Base-by-base conservation (phyloP, 2,797 vertebrate genomes). In the Orestias chungarensis region DNA sequence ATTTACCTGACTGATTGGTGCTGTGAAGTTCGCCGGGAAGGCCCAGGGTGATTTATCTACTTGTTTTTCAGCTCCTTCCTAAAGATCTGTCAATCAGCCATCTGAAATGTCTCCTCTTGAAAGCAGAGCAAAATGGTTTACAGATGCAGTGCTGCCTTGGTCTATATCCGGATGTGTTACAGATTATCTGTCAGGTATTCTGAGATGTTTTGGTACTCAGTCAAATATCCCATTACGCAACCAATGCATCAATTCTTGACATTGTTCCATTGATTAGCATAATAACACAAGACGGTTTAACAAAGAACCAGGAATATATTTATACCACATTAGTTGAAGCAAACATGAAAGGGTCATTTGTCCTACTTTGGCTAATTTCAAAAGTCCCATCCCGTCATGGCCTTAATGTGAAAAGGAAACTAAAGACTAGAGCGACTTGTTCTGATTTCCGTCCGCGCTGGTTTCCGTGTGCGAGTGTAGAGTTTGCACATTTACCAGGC, bases 41-140 rank as follows among this genome's bases (percentile, higher is more conserved):
- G 61, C 82, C 72, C 67, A 66, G 64, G 72, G 83, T 89, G 87
- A 92, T 93, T 89, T 91, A 92, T 90, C 78, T 69, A 81, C 83
- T 83, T 88, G 85, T 89, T 92, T 87, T 91, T 86, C 87, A 91
- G 75, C 81, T 76, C 79, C 73, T 75, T 82, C 73, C 78, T 70
- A 74, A 71, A 42, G 49, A 71, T 75, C 84, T 82, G 86, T 90
- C 91, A 83, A 64, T 90, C 89, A 81, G 74, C 83, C 77, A 64
- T 76, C 80, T 65, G 78, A 82, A 82, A 76, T 67, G 78, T 80
- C 78, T 84, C 62, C 69, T 66, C 27, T 49, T 82, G 77, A 77
- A 82, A 59, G 52, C 29, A 42, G 71, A 75, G 66, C 0, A 23
- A 59, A 66, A 42, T 87, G 83, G 88, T 89, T 87, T 82, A 88